phyloP scores from a whole-genome alignment of 2,797 vertebrate genomes.

The Novumbra hubbsi region DNA sequence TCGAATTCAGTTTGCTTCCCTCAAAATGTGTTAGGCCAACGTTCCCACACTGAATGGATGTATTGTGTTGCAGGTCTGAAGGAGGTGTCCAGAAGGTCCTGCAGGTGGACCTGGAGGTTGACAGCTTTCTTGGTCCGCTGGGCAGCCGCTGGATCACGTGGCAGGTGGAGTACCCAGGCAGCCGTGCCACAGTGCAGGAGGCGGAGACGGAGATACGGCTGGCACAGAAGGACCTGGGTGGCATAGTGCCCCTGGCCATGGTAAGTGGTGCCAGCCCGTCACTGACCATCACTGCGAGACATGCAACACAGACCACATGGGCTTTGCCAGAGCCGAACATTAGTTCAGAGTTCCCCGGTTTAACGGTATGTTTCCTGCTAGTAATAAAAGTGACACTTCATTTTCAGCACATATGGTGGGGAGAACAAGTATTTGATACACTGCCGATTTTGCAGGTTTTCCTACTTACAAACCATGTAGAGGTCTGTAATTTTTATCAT shows the following conservation, averaged over 20 bases:
- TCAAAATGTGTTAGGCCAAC: too few species aligned
- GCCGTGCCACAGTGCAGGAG: conserved; percentile 73
- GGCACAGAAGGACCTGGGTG: conserved; percentile 88
- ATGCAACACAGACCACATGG: conserved; percentile 12
- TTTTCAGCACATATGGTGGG: neutral
- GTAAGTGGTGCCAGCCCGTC: conserved; percentile 72
- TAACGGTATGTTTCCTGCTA: neutral
- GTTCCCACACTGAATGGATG: too few species aligned
- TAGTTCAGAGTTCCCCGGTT: neutral
- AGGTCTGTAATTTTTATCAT: too few species aligned
- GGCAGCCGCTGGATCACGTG: conserved; percentile 90
- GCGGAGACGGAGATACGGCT: conserved; percentile 86
- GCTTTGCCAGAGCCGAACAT: neutral
- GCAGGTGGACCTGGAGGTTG: conserved; percentile 89
- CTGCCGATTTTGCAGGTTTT: too few species aligned
- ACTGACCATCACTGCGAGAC: conserved; percentile 16
- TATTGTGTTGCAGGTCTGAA: conserved; percentile 72
- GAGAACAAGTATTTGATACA: too few species aligned
- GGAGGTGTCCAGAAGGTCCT: conserved; percentile 80
- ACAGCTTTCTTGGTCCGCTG: conserved; percentile 82
- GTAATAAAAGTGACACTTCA: neutral
- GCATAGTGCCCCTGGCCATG: conserved; percentile 90
- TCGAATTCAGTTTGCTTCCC: neutral
- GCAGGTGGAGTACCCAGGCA: conserved; percentile 91
- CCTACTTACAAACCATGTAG: too few species aligned